A percentile compares a stretch with the other conserved stretches of the same genome.
Conservation (phyloP, 35 echinoderm and acorn worm genomes). For the Ophioderma brevispina region DNA sequence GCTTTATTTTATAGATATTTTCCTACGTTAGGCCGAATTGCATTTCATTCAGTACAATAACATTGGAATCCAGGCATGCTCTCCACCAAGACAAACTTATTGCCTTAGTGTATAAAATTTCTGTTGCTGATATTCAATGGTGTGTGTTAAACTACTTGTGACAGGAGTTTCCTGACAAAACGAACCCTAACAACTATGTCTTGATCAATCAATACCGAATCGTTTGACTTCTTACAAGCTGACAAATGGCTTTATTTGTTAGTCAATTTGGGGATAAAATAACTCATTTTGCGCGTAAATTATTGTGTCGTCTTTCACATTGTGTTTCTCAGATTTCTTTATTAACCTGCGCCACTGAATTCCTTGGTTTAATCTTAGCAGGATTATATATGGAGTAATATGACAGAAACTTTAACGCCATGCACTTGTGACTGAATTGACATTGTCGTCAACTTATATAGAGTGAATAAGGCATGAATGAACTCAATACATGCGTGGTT, state of each 20-base stretch:
- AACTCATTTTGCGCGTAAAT: neutral
- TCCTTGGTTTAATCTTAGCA: neutral
- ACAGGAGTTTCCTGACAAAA: neutral
- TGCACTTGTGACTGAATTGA: too few species aligned
- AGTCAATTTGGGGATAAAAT: neutral
- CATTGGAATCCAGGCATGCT: too few species aligned
- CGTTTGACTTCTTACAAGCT: neutral
- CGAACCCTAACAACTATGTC: neutral
- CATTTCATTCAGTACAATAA: too few species aligned
- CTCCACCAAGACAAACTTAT: neutral
- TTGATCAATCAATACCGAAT: neutral
- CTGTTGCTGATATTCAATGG: neutral
- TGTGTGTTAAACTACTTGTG: neutral
- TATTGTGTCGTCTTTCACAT: neutral
- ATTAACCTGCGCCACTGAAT: neutral
- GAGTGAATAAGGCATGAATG: too few species aligned
- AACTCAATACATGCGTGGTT: too few species aligned
- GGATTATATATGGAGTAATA: too few species aligned
- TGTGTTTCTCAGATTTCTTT: neutral
- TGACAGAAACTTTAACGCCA: too few species aligned
- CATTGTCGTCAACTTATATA: too few species aligned
- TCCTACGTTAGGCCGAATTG: too few species aligned
- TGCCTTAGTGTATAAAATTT: neutral
- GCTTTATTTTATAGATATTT: too few species aligned
- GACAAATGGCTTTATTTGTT: neutral